A percentile compares a stretch with the other conserved stretches of the same genome.
Conservation (phyloP, 1,140 invertebrate genomes). For the Thaumetopoea pityocampa region DNA sequence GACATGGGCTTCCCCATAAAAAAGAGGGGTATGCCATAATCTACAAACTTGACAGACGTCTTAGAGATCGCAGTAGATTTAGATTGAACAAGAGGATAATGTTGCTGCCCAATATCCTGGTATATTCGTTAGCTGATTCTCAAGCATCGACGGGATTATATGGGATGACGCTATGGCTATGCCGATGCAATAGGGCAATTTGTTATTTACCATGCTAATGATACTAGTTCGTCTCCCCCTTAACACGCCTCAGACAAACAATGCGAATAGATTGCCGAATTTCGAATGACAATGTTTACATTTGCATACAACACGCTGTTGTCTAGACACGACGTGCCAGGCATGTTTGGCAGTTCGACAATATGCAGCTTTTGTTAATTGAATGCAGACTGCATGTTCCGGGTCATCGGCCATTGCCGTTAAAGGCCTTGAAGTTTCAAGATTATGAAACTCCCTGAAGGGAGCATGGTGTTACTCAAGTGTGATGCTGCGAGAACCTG, state of each 20-base stretch:
- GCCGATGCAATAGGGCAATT: too few relatives aligned
- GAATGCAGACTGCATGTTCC: conserved; percentile 11
- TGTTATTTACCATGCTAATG: background rate
- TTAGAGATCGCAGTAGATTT: too few relatives aligned
- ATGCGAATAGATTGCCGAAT: conserved; percentile 55
- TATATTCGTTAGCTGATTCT: too few relatives aligned
- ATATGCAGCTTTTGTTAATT: conserved; percentile 16
- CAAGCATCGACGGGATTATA: background rate
- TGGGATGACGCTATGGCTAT: background rate
- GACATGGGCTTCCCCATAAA: too few relatives aligned
- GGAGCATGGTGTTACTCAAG: too few relatives aligned
- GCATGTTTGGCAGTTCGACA: conserved; percentile 30
- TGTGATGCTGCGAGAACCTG: too few relatives aligned
- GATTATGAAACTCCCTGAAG: too few relatives aligned
- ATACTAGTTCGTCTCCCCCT: conserved; percentile 24
- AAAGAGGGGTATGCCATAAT: too few relatives aligned
- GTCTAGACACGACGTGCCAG: conserved; percentile 48
- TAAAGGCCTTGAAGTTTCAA: background rate
- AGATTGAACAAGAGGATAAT: too few relatives aligned
- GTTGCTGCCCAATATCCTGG: too few relatives aligned
- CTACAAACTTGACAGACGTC: too few relatives aligned
- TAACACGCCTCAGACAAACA: conserved; percentile 31
- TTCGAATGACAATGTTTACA: conserved; percentile 46
- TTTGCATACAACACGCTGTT: conserved; percentile 55
- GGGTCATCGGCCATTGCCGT: conserved; percentile 1